phyloP scores from a whole-genome alignment of 1,140 invertebrate species.

The Cotesia chilonis region DNA sequence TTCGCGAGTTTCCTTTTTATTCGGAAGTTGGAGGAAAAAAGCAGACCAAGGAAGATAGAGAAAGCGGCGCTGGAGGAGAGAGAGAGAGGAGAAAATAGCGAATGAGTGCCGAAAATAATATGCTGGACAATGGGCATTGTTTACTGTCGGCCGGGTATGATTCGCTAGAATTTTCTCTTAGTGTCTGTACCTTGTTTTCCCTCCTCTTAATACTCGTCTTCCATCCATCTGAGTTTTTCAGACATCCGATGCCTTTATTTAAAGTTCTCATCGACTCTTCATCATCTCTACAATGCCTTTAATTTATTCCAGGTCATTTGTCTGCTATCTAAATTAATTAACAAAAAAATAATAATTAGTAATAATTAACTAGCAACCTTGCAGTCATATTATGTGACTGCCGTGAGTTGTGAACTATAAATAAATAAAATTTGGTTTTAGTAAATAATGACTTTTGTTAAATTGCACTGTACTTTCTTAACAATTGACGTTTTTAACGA shows the following conservation, averaged over 20 bases:
- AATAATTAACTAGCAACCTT: neutral
- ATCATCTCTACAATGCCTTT: constrained; percentile 1
- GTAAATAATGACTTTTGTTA: too few species aligned
- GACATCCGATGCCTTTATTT: constrained; percentile 33
- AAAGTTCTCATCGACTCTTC: constrained; percentile 17
- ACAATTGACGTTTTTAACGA: too few species aligned
- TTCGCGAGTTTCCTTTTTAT: constrained; percentile 36
- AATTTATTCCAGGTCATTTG: constrained; percentile 17
- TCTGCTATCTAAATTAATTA: neutral
- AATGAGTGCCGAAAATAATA: constrained; percentile 41
- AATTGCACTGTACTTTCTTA: too few species aligned
- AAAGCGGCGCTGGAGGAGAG: neutral
- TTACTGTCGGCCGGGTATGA: constrained; percentile 37
- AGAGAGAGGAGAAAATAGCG: constrained; percentile 27
- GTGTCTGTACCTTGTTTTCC: constrained; percentile 15
- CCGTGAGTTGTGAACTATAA: too few species aligned
- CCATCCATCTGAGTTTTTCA: constrained; percentile 29
- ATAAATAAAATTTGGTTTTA: too few species aligned
- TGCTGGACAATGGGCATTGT: constrained; percentile 55
- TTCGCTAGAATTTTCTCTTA: constrained; percentile 31
- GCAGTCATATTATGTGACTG: too few species aligned
- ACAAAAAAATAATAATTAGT: neutral
- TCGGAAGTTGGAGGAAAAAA: constrained; percentile 29
- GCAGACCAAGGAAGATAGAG: constrained; percentile 9
- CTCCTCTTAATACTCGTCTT: neutral